A percentile compares a stretch with the other conserved stretches of the same genome.
Evolutionary conservation across 2,113 vertebrate species (phyloP).

Genomic region (Peromyscus maniculatus): DNA sequence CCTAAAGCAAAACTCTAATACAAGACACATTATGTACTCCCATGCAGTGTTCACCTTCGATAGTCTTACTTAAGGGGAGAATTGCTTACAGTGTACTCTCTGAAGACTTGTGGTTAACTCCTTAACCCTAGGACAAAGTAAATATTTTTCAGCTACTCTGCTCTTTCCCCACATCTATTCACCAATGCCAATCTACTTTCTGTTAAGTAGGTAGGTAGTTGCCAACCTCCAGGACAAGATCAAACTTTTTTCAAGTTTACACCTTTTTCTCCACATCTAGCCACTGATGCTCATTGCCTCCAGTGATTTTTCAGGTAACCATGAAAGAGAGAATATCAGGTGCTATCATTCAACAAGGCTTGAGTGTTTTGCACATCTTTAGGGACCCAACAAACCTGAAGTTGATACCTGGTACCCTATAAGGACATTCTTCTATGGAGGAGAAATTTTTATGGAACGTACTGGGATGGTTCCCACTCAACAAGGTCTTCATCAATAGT

Average conservation of each 20-base stretch:
- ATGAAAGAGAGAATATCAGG: background rate
- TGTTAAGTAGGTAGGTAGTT: background rate
- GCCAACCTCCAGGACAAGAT: background rate
- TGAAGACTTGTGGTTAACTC: background rate
- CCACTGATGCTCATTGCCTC: background rate
- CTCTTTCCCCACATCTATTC: background rate
- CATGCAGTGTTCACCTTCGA: background rate
- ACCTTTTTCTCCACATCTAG: background rate
- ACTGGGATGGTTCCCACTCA: background rate
- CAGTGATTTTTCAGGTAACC: background rate
- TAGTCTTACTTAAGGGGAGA: background rate
- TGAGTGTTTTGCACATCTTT: too few relatives aligned
- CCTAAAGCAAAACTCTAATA: background rate
- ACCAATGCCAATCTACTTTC: background rate
- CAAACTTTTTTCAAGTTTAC: background rate
- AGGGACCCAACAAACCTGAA: background rate
- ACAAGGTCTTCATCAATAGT: background rate
- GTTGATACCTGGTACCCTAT: background rate
- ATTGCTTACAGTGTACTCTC: background rate
- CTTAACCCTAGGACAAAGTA: background rate
- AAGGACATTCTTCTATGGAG: background rate
- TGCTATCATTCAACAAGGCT: background rate
- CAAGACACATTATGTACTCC: background rate
- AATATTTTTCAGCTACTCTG: background rate
- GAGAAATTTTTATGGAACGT: background rate